Evolutionary conservation across 2,888 invertebrate genomes (phyloP).

Genomic region (Adelphocoris suturalis): DNA sequence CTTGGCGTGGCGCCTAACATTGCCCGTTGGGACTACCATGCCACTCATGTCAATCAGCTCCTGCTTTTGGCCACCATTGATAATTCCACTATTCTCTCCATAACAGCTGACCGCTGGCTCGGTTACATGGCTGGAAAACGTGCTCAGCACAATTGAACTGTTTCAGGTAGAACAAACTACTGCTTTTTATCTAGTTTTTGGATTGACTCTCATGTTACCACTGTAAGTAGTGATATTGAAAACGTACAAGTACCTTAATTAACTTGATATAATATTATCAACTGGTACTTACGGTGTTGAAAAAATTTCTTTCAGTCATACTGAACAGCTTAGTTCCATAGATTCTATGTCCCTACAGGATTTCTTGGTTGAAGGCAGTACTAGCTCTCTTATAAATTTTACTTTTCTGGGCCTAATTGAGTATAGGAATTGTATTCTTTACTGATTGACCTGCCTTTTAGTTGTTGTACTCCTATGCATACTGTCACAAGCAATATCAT

Average conservation of each 20-base stretch:
- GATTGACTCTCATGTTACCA: conserved; percentile 15
- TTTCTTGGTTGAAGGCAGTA: too few species aligned
- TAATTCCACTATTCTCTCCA: conserved; percentile 87
- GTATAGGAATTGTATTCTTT: too few species aligned
- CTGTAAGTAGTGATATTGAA: neutral
- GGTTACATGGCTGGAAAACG: conserved; percentile 97
- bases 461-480: too few species aligned
- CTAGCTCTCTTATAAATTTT: too few species aligned
- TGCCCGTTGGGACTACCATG: conserved; percentile 99
- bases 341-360: too few species aligned
- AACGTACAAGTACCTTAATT: neutral
- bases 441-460: too few species aligned
- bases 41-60: conserved; percentile 97
- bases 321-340: too few species aligned
- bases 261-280: neutral
- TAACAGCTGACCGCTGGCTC: conserved; percentile 95
- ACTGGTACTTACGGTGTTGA: too few species aligned
- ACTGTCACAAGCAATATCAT: too few species aligned
- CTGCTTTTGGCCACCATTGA: conserved; percentile 92
- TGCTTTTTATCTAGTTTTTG: neutral
- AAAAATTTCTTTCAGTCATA: too few species aligned
- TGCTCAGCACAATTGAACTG: conserved; percentile 92
- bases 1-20: conserved; percentile 94
- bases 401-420: too few species aligned
- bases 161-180: neutral